Conservation (phyloP, 2,797 vertebrate genomes). For the Coregonus ussuriensis region DNA sequence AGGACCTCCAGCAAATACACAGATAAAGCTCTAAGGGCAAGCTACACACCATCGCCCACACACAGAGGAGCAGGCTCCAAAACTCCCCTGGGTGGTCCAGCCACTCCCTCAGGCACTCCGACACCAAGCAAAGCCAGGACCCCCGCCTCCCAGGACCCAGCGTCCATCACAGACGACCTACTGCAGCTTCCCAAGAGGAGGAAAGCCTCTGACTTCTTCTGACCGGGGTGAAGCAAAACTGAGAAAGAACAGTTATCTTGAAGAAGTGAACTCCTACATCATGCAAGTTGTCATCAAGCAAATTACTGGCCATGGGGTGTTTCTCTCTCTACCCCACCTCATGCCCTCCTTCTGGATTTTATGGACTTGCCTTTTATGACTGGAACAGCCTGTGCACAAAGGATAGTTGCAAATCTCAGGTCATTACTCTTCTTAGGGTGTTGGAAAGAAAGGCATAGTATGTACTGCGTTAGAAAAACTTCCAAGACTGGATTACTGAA, state of each 20-base stretch:
- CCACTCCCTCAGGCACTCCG: conserved; percentile 83
- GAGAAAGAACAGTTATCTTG: not conserved
- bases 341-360: not conserved
- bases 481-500: not conserved
- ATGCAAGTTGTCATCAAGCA: not conserved
- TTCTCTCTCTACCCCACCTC: not conserved
- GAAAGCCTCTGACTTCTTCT: conserved; percentile 87
- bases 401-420: not conserved
- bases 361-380: not conserved
- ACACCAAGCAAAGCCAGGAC: conserved; percentile 80
- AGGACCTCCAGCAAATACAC: conserved; percentile 95
- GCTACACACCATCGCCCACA: conserved; percentile 94
- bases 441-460: not conserved
- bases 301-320: not conserved
- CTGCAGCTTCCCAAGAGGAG: conserved; percentile 92
- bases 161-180: conserved; percentile 95
- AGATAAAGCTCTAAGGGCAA: conserved; percentile 93
- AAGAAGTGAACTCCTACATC: not conserved
- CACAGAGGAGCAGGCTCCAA: conserved; percentile 79
- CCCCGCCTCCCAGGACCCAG: conserved; percentile 84
- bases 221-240: conserved; percentile 8
- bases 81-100: conserved; percentile 78
- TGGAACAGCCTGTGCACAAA: conserved; percentile 27
- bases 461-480: not conserved
- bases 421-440: not conserved